Base-by-base conservation (phyloP, 2,888 invertebrate genomes). In the Xanthia icteritia region DNA sequence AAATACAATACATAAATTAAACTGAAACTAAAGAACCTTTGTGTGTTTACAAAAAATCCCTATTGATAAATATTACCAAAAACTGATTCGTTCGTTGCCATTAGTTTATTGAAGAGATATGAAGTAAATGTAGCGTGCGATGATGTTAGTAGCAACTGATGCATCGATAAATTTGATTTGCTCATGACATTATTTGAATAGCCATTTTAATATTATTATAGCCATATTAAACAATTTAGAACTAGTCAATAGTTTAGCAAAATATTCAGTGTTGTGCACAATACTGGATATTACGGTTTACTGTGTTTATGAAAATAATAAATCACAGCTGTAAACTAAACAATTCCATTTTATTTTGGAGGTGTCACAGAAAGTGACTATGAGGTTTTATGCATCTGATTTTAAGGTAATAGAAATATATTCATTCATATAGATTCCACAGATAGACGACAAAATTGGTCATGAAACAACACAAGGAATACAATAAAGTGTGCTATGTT, bases 121-220 rank as follows among this genome's bases (percentile, higher is more conserved):
- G 6, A 31, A 58, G 23, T 58, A 64, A 77, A 83, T 76, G 56
- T 58, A 36, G 63, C 51, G 42, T 60, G 36, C 13, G 0, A 5
- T 58, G 6, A 45, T 58, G 27, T 54, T 31, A 67, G 20, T 20
- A 36, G 51, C 6, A 45, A 60, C 75, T n/a, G 54, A 74, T 60
- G 54, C 75, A 63, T 15, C 56, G 15, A 77, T 64, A 36, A 54
- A 74, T 81, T 81, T n/a, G 23, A 61, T 54, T 82, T 64, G 48
- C 23, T 82, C 42, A 63, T 76, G 51, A 74, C 65, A 51, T 82
- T 39, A 56, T 48, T 76, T 48, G 42, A 68, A 63, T 67, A 63
- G 17, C 48, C 15, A 54, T 42, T 51, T n/a, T 48, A n/a, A 27
- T 9, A 48, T 39, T n/a, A 48, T 39, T n/a, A 45, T 45, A 39